Evolutionary conservation across 2,113 vertebrate genomes (phyloP).

Genomic region (Heterochromis multidens): DNA sequence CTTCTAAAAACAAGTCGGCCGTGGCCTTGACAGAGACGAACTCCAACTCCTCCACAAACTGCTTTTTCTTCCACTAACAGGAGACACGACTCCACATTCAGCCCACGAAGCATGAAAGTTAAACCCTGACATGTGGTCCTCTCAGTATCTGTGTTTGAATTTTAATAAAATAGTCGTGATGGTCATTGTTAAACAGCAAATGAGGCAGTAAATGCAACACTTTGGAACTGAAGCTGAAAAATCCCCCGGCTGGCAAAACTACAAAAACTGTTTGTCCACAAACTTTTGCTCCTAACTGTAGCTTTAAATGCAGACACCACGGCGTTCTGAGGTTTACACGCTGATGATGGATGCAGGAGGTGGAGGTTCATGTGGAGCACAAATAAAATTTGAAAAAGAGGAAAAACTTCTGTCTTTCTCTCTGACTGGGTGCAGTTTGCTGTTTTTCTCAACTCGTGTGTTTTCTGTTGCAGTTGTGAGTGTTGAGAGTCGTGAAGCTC

Average conservation of each 20-base stretch:
- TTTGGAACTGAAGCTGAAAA: too few relatives aligned
- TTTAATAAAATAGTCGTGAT: background rate
- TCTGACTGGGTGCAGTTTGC: background rate
- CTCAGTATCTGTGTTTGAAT: background rate
- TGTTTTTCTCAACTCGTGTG: background rate
- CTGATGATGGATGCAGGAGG: background rate
- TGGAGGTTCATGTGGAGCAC: background rate
- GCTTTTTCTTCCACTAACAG: background rate
- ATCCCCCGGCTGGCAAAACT: too few relatives aligned
- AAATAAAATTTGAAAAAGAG: background rate
- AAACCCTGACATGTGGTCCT: background rate
- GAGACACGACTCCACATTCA: background rate
- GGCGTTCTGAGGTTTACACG: too few relatives aligned
- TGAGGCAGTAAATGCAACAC: background rate
- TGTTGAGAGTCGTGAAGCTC: constrained; percentile 83
- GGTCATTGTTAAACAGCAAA: background rate
- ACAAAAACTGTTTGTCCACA: background rate
- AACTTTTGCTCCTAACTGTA: background rate
- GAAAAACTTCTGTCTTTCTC: background rate
- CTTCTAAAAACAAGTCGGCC: background rate
- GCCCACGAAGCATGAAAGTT: background rate
- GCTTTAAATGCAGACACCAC: too few relatives aligned
- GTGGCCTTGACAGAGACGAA: background rate
- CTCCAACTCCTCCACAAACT: background rate
- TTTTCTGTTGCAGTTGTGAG: constrained; percentile 74